Evolutionary conservation across 92 coral and sea anemone genomes (phyloP), one percentile per base, ranked within the genome.

Genomic region (Porites lobata): DNA sequence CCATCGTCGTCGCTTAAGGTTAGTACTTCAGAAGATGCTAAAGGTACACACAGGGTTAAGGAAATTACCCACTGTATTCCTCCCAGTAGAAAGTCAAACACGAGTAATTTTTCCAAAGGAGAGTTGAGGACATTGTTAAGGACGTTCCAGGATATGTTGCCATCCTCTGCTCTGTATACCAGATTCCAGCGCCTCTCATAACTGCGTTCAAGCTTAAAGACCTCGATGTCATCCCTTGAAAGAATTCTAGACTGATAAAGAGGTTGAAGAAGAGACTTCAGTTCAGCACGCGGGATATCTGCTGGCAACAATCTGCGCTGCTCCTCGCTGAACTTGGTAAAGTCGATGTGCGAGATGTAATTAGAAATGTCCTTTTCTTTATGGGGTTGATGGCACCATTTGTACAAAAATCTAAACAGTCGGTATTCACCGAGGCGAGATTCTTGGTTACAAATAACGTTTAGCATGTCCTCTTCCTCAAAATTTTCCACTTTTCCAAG

Each of bases 41-140:
- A 68, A 13, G 70, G 66, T 29, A 83, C 79, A 1, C 93, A 82
- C 89, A 92, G 69, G 32, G 82, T 52, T 50, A 94, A 19, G 65
- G 88, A 90, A 76, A 92, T 92, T 29, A 90, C 85, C 97, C 97
- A 94, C 26, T 86, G 91, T 69, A 89, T 76, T 70, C 88, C 94
- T 53, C 90, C 97, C 74, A 94, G 79, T 62, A 78, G 71, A 79
- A 92, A 94, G 57, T 90, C 83, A 79, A 94, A 94, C 10, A 94
- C 74, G 24, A 94, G 89, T 13, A 94, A 58, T 71, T 94, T 94
- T 75, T 80, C 88, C 15, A 94, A 76, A 8, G 90, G 88, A 9
- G 95, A 89, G 4, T 86, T 82, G 58, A 94, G 76, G 51, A 94
- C 85, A 78, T 94, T 94, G 66, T 88, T 80, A 72, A 94, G 90